phyloP scores from a whole-genome alignment of 2,888 invertebrate genomes.

The Drosophila yooni region DNA sequence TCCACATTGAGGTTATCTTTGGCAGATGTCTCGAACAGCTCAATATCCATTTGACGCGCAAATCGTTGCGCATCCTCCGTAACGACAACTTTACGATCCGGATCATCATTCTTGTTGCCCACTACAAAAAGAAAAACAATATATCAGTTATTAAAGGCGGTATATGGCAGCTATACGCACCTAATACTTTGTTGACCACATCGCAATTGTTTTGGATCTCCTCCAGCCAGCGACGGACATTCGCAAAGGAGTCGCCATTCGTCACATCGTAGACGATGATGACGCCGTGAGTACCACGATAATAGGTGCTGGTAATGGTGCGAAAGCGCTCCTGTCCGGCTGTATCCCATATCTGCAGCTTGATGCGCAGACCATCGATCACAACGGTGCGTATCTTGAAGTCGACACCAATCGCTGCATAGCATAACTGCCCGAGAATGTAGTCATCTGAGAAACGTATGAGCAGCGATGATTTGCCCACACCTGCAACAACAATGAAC shows the following conservation, averaged over 20 bases:
- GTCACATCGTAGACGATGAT: constrained; percentile 99
- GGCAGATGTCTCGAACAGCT: constrained; percentile 98
- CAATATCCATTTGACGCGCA: constrained; percentile 98
- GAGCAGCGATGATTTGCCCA: constrained; percentile 98
- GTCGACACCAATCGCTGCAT: constrained; percentile 99
- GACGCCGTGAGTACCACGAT: constrained; percentile 99
- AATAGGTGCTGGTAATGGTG: constrained; percentile 99
- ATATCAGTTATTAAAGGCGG: neutral
- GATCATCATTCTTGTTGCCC: constrained; percentile 98
- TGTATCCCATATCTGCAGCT: constrained; percentile 99
- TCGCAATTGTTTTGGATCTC: constrained; percentile 99
- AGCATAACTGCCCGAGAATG: constrained; percentile 98
- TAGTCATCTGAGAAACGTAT: constrained; percentile 99
- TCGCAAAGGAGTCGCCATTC: constrained; percentile 99
- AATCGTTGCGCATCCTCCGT: constrained; percentile 98
- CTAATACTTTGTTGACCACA: constrained; percentile 98
- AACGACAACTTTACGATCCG: constrained; percentile 97
- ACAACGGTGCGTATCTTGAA: constrained; percentile 99
- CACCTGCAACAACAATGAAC: constrained; percentile 88
- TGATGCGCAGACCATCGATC: constrained; percentile 95
- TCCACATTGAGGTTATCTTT: constrained; percentile 99
- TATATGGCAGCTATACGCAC: constrained; percentile 85
- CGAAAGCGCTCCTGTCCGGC: constrained; percentile 98
- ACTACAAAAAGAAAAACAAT: constrained; percentile 86
- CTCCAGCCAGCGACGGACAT: constrained; percentile 99